Conservation (phyloP, 2,797 vertebrate species). For the Champsocephalus gunnari region DNA sequence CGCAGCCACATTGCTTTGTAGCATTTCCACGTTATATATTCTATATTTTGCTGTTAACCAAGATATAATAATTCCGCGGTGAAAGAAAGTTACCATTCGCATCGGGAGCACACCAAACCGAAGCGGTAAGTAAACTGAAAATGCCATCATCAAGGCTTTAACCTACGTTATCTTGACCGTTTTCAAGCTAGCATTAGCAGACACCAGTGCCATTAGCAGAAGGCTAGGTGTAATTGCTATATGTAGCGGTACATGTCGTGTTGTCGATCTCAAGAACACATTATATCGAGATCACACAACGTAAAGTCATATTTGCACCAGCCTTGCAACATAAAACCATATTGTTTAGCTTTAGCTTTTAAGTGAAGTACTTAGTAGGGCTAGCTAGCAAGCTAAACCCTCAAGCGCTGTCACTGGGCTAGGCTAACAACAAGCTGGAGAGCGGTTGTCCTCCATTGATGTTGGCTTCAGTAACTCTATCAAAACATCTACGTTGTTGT, state of each 20-base stretch:
- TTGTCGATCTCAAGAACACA: background rate
- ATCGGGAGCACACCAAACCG: background rate
- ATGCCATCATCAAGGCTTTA: background rate
- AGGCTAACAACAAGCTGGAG: slow-evolving; percentile 26
- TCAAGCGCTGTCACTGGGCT: background rate
- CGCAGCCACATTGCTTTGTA: slow-evolving; percentile 26
- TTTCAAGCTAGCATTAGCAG: slow-evolving; percentile 57
- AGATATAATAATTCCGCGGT: accelerated
- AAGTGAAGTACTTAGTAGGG: background rate
- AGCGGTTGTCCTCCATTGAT: background rate
- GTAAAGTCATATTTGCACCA: background rate
- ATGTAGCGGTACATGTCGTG: background rate
- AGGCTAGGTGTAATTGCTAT: slow-evolving; percentile 51
- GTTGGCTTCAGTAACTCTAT: background rate
- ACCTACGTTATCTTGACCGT: background rate
- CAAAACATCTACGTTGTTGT: background rate
- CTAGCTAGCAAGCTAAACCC: background rate
- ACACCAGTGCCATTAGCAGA: background rate
- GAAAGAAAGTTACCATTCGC: background rate
- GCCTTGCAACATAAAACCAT: accelerated
- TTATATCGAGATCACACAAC: accelerated
- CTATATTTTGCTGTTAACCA: background rate
- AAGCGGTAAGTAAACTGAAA: slow-evolving; percentile 65
- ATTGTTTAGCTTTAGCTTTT: background rate
- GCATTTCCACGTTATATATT: background rate